Evolutionary conservation across 64 coral and sea anemone genomes (phyloP).

Genomic region (Trachythela sp.): DNA sequence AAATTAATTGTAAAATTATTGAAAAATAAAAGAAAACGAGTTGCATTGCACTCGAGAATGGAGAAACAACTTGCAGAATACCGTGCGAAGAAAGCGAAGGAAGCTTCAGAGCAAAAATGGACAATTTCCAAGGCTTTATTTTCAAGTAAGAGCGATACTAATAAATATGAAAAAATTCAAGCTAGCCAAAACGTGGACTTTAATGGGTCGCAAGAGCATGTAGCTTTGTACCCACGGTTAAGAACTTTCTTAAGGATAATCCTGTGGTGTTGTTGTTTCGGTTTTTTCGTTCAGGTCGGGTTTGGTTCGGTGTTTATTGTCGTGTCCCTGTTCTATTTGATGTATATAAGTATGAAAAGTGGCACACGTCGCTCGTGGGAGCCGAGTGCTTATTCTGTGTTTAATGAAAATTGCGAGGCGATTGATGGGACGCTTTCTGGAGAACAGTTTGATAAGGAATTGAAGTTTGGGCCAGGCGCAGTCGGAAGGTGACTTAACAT

Average conservation of each 20-base stretch:
- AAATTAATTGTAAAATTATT: not conserved
- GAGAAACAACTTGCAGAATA: constrained; percentile 77
- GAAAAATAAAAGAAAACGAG: no score
- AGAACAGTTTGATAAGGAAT: constrained; percentile 89
- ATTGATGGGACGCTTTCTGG: constrained; percentile 89
- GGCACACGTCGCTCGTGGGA: constrained; percentile 79
- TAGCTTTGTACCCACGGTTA: constrained; percentile 8
- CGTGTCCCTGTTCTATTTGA: constrained; percentile 87
- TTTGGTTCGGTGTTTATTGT: constrained; percentile 92
- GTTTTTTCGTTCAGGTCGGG: constrained; percentile 82
- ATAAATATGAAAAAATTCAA: not conserved
- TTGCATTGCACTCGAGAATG: constrained; percentile 25
- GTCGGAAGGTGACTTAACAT: not conserved
- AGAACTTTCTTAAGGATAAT: constrained; percentile 62
- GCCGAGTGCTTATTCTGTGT: constrained; percentile 93
- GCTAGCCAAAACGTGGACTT: not conserved
- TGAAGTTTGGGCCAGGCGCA: constrained; percentile 90
- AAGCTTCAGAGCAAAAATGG: constrained; percentile 39
- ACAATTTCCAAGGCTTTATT: constrained; percentile 18
- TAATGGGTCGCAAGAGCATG: not conserved
- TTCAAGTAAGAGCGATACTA: not conserved
- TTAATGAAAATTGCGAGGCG: constrained; percentile 93
- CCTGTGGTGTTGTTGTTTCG: constrained; percentile 77
- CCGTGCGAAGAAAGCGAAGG: constrained; percentile 65
- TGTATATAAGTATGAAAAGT: constrained; percentile 74